phyloP scores from a whole-genome alignment of 2,888 invertebrate species.

The Alcis repandata region DNA sequence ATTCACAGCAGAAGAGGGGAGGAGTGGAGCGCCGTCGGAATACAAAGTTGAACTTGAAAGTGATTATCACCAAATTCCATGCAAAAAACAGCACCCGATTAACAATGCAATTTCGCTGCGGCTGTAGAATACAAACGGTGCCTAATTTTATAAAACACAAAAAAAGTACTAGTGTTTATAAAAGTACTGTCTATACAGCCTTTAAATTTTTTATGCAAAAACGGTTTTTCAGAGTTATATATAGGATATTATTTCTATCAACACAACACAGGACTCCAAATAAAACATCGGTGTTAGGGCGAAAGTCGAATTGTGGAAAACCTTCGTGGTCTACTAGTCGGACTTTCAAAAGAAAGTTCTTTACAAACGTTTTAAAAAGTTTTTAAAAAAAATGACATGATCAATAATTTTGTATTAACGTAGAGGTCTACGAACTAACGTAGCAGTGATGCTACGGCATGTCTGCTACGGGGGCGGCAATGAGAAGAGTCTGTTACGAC shows the following conservation, averaged over 20 bases:
- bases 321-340: slow-evolving; percentile 27
- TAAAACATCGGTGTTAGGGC: slow-evolving; percentile 33
- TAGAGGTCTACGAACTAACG: slow-evolving; percentile 57
- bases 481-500: slow-evolving; percentile 32
- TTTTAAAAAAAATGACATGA: neutral
- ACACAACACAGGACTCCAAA: slow-evolving; percentile 23
- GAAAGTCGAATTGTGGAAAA: slow-evolving; percentile 42
- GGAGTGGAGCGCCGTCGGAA: slow-evolving; percentile 71
- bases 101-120: slow-evolving; percentile 68
- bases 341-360: neutral
- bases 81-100: slow-evolving; percentile 75
- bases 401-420: slow-evolving; percentile 57
- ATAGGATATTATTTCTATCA: neutral
- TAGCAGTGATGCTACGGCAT: slow-evolving; percentile 48
- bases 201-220: neutral
- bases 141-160: slow-evolving; percentile 24
- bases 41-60: slow-evolving; percentile 79
- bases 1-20: slow-evolving; percentile 74
- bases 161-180: neutral
- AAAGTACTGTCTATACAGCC: neutral
- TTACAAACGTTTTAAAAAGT: neutral
- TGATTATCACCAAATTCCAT: slow-evolving; percentile 78
- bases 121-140: slow-evolving; percentile 43
- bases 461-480: slow-evolving; percentile 43
- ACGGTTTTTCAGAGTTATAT: neutral